Evolutionary conservation across 2,888 invertebrate genomes (phyloP).

Genomic region (Torymus auratus): DNA sequence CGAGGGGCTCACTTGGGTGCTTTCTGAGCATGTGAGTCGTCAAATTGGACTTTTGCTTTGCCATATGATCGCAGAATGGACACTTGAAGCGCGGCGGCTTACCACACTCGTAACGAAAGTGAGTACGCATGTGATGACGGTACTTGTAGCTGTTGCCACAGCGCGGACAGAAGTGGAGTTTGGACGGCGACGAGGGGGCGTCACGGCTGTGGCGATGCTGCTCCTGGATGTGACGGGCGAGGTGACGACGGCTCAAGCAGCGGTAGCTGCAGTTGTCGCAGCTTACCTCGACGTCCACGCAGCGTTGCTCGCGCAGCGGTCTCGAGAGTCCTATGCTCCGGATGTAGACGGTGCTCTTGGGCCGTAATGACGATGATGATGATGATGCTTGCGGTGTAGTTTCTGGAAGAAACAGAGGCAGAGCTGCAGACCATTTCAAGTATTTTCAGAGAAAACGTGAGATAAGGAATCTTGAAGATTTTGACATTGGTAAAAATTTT

Average conservation of each 20-base stretch:
- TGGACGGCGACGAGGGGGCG: neutral
- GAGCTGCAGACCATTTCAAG: too few relatives aligned
- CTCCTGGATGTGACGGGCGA: slow-evolving; percentile 6
- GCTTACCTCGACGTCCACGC: neutral
- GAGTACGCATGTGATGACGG: slow-evolving; percentile 43
- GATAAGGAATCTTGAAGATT: too few relatives aligned
- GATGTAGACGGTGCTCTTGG: too few relatives aligned
- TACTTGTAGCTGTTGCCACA: slow-evolving; percentile 44
- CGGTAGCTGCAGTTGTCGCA: slow-evolving; percentile 34
- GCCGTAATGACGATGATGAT: too few relatives aligned
- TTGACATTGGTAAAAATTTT: too few relatives aligned
- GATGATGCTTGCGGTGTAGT: too few relatives aligned
- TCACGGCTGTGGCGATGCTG: neutral
- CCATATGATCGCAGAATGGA: slow-evolving; percentile 36
- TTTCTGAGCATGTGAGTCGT: slow-evolving; percentile 30
- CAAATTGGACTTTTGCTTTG: slow-evolving; percentile 47
- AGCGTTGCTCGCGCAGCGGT: neutral
- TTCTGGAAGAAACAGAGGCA: too few relatives aligned
- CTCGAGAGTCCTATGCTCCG: too few relatives aligned
- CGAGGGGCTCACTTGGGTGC: slow-evolving; percentile 32
- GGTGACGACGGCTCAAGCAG: slow-evolving; percentile 15
- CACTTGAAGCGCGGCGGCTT: slow-evolving; percentile 48
- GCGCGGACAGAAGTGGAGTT: slow-evolving; percentile 19
- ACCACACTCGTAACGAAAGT: slow-evolving; percentile 46
- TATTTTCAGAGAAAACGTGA: too few relatives aligned